These are phyloP conservation scores for Pachymerium ferrugineum DNA, from an alignment of 2,888 invertebrate genomes.

Conservation along the genomic window DNA sequence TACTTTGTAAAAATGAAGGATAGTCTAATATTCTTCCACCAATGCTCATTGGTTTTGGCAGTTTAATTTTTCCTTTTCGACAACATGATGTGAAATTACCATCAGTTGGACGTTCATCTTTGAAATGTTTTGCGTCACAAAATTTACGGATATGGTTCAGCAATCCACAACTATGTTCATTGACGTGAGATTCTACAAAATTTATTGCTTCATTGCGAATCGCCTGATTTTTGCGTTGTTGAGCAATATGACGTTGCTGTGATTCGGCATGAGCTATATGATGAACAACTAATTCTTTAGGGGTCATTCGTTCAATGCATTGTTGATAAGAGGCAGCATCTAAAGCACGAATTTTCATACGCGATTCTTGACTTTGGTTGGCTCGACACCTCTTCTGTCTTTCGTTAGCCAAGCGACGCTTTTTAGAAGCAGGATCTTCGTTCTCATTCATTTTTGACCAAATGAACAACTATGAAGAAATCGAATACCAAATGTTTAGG, in stretches of 20 bases:
- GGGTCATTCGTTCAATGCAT: neutral
- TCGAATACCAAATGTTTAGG: no score
- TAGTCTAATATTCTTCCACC: neutral
- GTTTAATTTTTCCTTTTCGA: neutral
- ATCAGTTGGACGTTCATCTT: neutral
- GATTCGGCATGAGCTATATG: neutral
- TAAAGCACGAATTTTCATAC: neutral
- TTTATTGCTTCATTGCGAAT: neutral
- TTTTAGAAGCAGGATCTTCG: neutral
- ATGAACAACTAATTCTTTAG: neutral
- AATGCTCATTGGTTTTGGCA: neutral
- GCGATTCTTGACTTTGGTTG: no score
- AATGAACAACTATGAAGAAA: no score
- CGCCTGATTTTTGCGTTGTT: neutral
- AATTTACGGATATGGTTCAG: neutral
- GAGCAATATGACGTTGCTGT: neutral
- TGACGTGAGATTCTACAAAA: neutral
- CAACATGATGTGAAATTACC: neutral
- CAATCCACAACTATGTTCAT: neutral
- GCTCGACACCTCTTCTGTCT: neutral
- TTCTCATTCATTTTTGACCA: neutral
- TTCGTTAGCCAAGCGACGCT: neutral
- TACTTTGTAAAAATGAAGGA: no score
- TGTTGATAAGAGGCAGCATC: neutral
- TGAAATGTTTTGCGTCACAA: neutral